These are phyloP conservation scores for Macrotrachela quadricornifera DNA, from an alignment of 1,140 invertebrate species.

Conservation along the genomic window DNA sequence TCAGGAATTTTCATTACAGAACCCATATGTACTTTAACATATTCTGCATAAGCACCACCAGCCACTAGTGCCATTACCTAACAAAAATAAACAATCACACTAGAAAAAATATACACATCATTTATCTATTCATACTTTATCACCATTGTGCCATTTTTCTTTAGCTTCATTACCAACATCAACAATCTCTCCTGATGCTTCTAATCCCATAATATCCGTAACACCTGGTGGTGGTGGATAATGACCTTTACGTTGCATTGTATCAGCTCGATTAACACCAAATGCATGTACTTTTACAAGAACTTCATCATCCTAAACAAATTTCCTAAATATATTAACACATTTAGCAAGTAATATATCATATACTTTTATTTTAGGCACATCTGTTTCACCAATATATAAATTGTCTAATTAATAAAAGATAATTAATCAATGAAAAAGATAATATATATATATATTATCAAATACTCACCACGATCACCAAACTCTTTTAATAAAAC, in stretches of 20 bases:
- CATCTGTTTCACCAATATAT: slow-evolving; percentile 3
- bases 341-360: too few relatives aligned
- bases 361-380: slow-evolving; percentile 13
- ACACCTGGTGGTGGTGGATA: slow-evolving; percentile 23
- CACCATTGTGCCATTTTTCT: slow-evolving; percentile 17
- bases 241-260: slow-evolving; percentile 22
- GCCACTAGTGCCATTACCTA: slow-evolving; percentile 21
- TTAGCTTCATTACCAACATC: slow-evolving; percentile 13
- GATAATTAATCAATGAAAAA: too few relatives aligned
- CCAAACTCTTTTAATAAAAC: too few relatives aligned
- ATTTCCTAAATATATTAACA: too few relatives aligned
- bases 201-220: slow-evolving; percentile 23
- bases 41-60: slow-evolving; percentile 30
- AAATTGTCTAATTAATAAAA: too few relatives aligned
- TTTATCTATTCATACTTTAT: slow-evolving; percentile 13
- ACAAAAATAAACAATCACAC: too few relatives aligned
- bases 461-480: too few relatives aligned
- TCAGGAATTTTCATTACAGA: slow-evolving; percentile 19
- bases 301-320: slow-evolving; percentile 14
- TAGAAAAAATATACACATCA: too few relatives aligned
- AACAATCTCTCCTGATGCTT: slow-evolving; percentile 21
- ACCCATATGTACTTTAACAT: slow-evolving; percentile 20
- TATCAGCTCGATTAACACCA: slow-evolving; percentile 29
- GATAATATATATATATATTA: too few relatives aligned
- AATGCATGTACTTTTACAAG: slow-evolving; percentile 21